Base-by-base conservation (phyloP, 1,140 invertebrate species). In the Drosophila varians region DNA sequence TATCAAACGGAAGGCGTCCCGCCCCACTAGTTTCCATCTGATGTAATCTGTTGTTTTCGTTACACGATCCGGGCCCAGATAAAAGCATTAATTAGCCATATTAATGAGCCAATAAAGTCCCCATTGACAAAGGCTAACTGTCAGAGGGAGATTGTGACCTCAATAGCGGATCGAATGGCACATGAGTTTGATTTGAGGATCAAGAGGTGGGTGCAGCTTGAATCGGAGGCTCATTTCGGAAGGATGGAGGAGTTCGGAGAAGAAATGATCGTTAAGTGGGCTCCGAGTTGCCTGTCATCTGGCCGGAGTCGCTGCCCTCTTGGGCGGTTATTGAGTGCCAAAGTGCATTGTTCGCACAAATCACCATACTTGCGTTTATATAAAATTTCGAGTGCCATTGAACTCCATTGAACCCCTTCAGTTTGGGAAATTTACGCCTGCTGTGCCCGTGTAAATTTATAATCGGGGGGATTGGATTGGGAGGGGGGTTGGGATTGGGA, bases 1-100 rank as follows among this genome's bases (percentile, higher is more conserved):
- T 66, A 66, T 66, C 62, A 53, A 23, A 9, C 16, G 28, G 28
- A 11, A 31, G 28, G 28, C n/a, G 4, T 5, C 11, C 16, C 8
- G 16, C 46, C 65, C n/a, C 8, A 25, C 38, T 23, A 18, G 26
- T 21, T 43, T 74, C n/a, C 74, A 55, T 51, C 76, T 89, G 74
- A 86, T 89, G 75, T 86, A 89, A 89, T 89, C 58, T 23, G 34
- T 54, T 79, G 72, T 86, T 80, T 80, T 61, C 42, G 77, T 86
- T 86, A 70, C 80, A 80, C 34, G 46, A 52, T 48, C 42, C 34
- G 7, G 8, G n/a, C 26, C 14, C 18, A 47, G 77, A 75, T 76
- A 75, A 80, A 71, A 46, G 54, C 70, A 83, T 82, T 87, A 88
- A 86, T 87, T 77, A 77, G 14, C 71, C 38, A 61, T 64, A 82